Evolutionary conservation across 2,113 vertebrate species (phyloP).

Genomic region (Tyto alba): DNA sequence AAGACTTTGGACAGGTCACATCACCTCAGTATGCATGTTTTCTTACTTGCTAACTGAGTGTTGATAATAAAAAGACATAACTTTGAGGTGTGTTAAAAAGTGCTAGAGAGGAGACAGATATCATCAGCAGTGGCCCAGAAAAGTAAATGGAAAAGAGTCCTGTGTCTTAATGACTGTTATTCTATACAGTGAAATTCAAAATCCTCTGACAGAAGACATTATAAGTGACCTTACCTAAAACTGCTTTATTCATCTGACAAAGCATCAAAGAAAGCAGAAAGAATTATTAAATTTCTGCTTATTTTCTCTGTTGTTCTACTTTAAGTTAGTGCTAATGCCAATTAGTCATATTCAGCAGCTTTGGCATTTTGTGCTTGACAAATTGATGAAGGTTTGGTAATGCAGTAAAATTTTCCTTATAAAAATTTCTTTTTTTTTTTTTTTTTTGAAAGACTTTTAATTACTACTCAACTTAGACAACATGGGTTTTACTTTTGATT

Average conservation of each 20-base stretch:
- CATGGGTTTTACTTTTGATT: constrained; percentile 34
- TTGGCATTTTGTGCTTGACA: constrained; percentile 36
- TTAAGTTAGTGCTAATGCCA: background rate
- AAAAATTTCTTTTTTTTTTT: background rate
- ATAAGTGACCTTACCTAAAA: background rate
- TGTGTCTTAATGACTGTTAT: background rate
- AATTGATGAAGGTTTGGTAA: background rate
- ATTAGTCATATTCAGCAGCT: background rate
- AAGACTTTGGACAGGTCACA: background rate
- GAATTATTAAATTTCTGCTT: background rate
- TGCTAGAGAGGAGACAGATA: background rate
- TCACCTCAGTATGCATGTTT: background rate
- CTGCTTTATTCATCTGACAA: background rate
- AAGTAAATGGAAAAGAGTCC: background rate
- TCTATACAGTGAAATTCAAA: background rate
- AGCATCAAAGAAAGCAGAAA: background rate
- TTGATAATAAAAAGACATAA: background rate
- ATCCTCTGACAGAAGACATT: background rate
- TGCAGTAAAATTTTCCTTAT: background rate
- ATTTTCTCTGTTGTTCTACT: background rate
- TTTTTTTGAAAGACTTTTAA: background rate
- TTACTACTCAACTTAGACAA: background rate
- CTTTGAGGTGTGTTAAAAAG: background rate
- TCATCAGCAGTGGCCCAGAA: background rate
- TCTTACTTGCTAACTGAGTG: background rate